Base-by-base conservation (phyloP, 2,113 vertebrate genomes). In the Phylloscopus trochiloides region DNA sequence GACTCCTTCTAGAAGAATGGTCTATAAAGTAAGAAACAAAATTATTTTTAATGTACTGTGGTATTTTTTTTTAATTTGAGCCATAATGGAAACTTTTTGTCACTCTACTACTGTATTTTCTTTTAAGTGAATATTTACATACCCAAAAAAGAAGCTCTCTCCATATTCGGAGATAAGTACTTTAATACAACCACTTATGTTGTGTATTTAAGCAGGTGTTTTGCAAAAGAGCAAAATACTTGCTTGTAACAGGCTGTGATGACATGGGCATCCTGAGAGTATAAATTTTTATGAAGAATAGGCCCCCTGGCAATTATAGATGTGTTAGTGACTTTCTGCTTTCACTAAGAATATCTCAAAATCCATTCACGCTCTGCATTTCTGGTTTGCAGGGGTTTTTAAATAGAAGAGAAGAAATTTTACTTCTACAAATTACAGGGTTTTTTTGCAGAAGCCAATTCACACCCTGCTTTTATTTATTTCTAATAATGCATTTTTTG, bases 81-180 rank as follows among this genome's bases (percentile, higher is more conserved):
- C 32, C 14, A 5, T 88, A 75, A 93, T 89, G 85, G 89, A 96
- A 96, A 95, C 51, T 74, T 93, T 97, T 94, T 96, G 76, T 92
- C 91, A 93, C 73, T 93, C 93, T 94, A 40, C 88, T 96, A 73
- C 93, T 96, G 89, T 88, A 87, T 94, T 97, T 92, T 97, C 93
- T 97, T 98, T 97, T 97, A 98, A 96, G 95, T 95, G 71, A 96
- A 91, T 98, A 95, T 95, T 95, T 98, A 89, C 84, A 96, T 92
- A 92, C 81, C 91, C 79, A 84, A 92, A 97, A 97, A 97, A 96
- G 90, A 94, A 97, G 45, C 70, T 86, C 92, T 95, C 93, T 97
- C 70, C 94, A 97, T 96, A 93, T 96, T 97, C 94, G 72, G 84
- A 97, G 95, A 97, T 96, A 95, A 96, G 96, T 94, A 97, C 94